phyloP scores from a whole-genome alignment of 1,140 invertebrate species.

The Trissolcus basalis region DNA sequence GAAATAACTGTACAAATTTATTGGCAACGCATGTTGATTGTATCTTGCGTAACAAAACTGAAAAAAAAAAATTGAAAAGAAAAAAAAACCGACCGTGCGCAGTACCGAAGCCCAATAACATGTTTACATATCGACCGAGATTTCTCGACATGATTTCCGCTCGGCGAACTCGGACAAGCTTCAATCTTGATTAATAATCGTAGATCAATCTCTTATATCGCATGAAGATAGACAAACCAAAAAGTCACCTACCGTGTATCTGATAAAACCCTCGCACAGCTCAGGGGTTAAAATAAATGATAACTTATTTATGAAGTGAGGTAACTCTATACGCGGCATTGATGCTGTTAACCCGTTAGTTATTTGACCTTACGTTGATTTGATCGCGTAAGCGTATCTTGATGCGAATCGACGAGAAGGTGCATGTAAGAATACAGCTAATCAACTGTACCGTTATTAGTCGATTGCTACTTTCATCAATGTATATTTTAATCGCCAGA shows the following conservation, averaged over 20 bases:
- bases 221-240: slow-evolving; percentile 21
- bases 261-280: slow-evolving; percentile 16
- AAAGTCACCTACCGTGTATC: slow-evolving; percentile 20
- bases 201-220: slow-evolving; percentile 26
- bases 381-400: slow-evolving; percentile 53
- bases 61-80: slow-evolving; percentile 14
- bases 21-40: slow-evolving; percentile 16
- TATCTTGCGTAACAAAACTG: slow-evolving; percentile 20
- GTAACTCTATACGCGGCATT: slow-evolving; percentile 24
- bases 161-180: slow-evolving; percentile 9
- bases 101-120: slow-evolving; percentile 6
- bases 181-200: slow-evolving; percentile 38
- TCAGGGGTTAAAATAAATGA: slow-evolving; percentile 33
- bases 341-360: slow-evolving; percentile 49
- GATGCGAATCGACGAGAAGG: slow-evolving; percentile 44
- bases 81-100: not conserved
- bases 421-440: slow-evolving; percentile 54
- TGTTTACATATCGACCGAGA: slow-evolving; percentile 15
- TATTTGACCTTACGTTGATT: slow-evolving; percentile 54
- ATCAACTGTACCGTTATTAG: slow-evolving; percentile 60
- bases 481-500: slow-evolving; percentile 66
- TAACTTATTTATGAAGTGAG: slow-evolving; percentile 53
- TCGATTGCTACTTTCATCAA: slow-evolving; percentile 58
- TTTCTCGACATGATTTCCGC: slow-evolving; percentile 18
- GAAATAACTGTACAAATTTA: slow-evolving; percentile 41